Evolutionary conservation across 2,888 invertebrate genomes (phyloP), one percentile per base, ranked within the genome.

Genomic region (Dioctria linearis): DNA sequence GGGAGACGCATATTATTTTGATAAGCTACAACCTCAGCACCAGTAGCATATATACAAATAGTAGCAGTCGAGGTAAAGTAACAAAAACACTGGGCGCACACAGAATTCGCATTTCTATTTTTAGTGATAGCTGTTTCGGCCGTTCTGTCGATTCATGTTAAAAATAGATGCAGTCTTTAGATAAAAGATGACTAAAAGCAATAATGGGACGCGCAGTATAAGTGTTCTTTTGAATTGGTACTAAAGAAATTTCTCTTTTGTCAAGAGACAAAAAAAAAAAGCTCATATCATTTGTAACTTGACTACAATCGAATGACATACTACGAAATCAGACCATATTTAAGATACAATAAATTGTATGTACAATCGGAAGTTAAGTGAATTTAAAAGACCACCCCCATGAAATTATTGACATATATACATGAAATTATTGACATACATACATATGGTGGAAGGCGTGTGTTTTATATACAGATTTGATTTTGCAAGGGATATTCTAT

Each of bases 111-210:
- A 2, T 57, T 11, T 11, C 57, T 57, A 57, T 57, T 57, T 57
- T 13, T 57, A 57, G 57, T 57, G n/a, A 46, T 13, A 57, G 57
- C 25, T 13, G 57, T 11, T 11, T 57, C 57, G 57, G 25, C n/a
- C n/a, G 57, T 57, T 11, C 57, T 13, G 57, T 13, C 4, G 25
- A 57, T 13, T 5, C 11, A 5, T 57, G 57, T 57, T 57, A 57
- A 57, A 57, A 57, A 57, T 57, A 57, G 57, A 57, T 57, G 57
- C 5, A 13, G 3, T 57, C 57, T 57, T 13, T 57, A 57, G 57
- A 57, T 57, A 57, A 57, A 57, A 57, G 57, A 57, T 57, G 57
- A 57, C 57, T 57, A 57, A 57, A 57, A 57, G 57, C 57, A 13
- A 57, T 57, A 57, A 57, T 5, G 25, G 57, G 3, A 57, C 57